Evolutionary conservation across 2,888 invertebrate species (phyloP).

Genomic region (Leucoptera coffeella): DNA sequence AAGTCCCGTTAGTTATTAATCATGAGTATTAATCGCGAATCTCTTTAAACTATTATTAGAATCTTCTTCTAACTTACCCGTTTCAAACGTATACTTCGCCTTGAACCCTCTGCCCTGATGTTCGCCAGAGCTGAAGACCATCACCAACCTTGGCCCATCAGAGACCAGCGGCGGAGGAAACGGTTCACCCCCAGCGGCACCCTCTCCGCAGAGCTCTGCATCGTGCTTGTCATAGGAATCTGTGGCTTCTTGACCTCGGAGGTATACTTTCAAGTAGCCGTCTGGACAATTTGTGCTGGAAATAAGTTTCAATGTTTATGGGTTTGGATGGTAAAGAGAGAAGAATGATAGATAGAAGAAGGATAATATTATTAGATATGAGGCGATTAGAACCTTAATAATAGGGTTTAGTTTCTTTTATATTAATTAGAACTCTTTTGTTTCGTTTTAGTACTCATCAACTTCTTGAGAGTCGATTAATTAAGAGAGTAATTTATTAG

Average conservation of each 20-base stretch:
- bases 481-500: too few relatives aligned
- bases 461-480: too few relatives aligned
- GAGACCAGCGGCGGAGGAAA: conserved; percentile 79
- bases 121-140: conserved; percentile 93
- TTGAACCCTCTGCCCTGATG: conserved; percentile 88
- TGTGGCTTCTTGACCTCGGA: conserved; percentile 87
- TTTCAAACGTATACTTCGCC: conserved; percentile 78
- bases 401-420: too few relatives aligned
- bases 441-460: too few relatives aligned
- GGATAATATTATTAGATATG: conserved; percentile 2
- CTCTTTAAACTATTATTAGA: too few relatives aligned
- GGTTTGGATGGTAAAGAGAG: too few relatives aligned
- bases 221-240: conserved; percentile 93
- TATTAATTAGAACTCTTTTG: too few relatives aligned
- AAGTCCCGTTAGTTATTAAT: too few relatives aligned
- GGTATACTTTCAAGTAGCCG: conserved; percentile 84
- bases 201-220: conserved; percentile 83
- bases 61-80: conserved; percentile 60
- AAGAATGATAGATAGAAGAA: neutral
- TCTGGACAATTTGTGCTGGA: conserved; percentile 66
- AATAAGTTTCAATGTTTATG: neutral
- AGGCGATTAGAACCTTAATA: too few relatives aligned
- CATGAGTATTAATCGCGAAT: too few relatives aligned
- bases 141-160: conserved; percentile 86
- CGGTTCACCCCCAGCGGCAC: conserved; percentile 22